Percentiles rank a stretch among this genome's conserved stretches.
These are phyloP conservation scores for Gymnocephalus cernua DNA, from an alignment of 2,113 vertebrate genomes.

Conservation along the genomic window DNA sequence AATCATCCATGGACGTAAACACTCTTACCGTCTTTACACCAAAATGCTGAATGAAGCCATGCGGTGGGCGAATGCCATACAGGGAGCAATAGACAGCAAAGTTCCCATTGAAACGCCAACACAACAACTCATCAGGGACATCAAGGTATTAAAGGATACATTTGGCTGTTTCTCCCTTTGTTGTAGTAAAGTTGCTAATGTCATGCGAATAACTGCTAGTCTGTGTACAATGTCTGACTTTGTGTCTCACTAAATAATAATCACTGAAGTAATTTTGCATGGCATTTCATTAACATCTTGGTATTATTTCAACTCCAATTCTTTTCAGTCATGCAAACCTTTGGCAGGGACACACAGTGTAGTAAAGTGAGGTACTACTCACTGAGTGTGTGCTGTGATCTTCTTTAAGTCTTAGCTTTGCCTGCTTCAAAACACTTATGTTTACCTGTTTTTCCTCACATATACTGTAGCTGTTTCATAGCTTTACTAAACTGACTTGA, in stretches of 20 bases:
- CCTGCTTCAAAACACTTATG: background rate
- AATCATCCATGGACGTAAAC: slow-evolving; percentile 91
- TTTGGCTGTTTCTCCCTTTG: background rate
- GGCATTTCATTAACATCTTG: slow-evolving; percentile 32
- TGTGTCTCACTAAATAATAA: background rate
- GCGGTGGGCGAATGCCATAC: slow-evolving; percentile 92
- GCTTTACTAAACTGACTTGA: background rate
- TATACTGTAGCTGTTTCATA: background rate
- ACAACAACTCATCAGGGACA: slow-evolving; percentile 94
- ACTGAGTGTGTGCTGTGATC: slow-evolving; percentile 71
- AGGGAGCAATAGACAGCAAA: slow-evolving; percentile 93
- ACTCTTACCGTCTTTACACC: slow-evolving; percentile 92
- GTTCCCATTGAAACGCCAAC: slow-evolving; percentile 95
- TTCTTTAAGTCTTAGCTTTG: slow-evolving; percentile 13
- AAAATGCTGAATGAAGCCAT: slow-evolving; percentile 93
- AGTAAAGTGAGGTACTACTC: slow-evolving; percentile 82
- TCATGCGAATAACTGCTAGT: background rate
- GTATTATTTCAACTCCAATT: slow-evolving; percentile 53
- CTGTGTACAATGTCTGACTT: background rate
- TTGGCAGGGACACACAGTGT: slow-evolving; percentile 75
- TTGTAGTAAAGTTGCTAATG: background rate
- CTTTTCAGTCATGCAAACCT: slow-evolving; percentile 76
- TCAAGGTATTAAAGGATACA: slow-evolving; percentile 85
- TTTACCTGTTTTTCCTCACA: slow-evolving; percentile 8
- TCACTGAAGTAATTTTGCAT: background rate